These are phyloP conservation scores for Myotis lucifugus DNA, from an alignment of 2,113 vertebrate species.

Conservation along the genomic window DNA sequence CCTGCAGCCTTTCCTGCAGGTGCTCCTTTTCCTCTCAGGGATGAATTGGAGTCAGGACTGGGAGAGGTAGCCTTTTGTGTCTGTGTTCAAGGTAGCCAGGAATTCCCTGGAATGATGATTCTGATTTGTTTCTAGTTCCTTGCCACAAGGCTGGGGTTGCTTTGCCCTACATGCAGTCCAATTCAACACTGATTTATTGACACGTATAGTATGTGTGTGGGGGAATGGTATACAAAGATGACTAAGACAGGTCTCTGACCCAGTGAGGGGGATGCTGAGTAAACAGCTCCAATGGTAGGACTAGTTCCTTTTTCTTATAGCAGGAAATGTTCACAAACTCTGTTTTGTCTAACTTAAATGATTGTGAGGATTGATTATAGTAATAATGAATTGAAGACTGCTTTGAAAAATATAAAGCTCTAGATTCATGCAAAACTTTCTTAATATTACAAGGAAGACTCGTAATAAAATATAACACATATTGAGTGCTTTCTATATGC, in stretches of 20 bases:
- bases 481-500: not conserved
- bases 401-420: not conserved
- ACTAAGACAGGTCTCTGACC: not conserved
- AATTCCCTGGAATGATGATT: not conserved
- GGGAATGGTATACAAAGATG: not conserved
- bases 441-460: not conserved
- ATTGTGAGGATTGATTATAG: slow-evolving; percentile 8
- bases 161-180: slow-evolving; percentile 14
- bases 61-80: slow-evolving; percentile 27
- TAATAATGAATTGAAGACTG: slow-evolving; percentile 1
- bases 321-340: not conserved
- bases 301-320: not conserved
- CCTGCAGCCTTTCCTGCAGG: not conserved
- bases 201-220: not conserved
- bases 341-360: not conserved
- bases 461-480: slow-evolving; percentile 2
- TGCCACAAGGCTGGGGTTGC: not conserved
- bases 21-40: not conserved
- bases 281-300: not conserved
- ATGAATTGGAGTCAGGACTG: not conserved
- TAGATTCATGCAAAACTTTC: slow-evolving; percentile 17
- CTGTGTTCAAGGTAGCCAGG: not conserved
- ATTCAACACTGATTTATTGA: slow-evolving; percentile 8
- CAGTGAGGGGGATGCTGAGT: not conserved
- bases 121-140: not conserved